Evolutionary conservation across 2,888 invertebrate species (phyloP), one percentile per base, ranked within the genome.

Genomic region (Xylocampa areola): DNA sequence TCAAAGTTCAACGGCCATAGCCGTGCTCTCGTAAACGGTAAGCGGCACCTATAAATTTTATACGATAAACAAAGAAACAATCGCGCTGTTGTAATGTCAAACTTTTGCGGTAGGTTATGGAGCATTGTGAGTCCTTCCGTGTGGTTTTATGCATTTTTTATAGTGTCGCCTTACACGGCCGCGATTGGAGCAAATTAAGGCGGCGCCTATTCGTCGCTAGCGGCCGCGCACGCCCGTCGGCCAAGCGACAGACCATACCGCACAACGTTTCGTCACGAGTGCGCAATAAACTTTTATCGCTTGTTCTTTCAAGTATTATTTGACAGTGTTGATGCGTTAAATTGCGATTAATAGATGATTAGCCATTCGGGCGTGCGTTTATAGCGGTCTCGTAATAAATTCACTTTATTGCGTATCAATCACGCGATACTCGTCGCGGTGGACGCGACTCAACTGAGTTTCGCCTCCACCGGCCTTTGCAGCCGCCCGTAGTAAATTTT

Each of bases 61-160:
- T 88, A 85, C 86, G 85, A 89, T 89, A 92, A 91, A 92, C 92
- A 93, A 88, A 88, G 91, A 89, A 91, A 90, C 89, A 89, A 89
- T 90, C 84, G 83, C 62, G 62, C 66, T 68, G 76, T 79, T 82
- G 81, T 88, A 85, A 89, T 89, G 85, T 87, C 88, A 88, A 88
- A 86, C 81, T 86, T 90, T 92, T 89, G 91, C 81, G 89, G 88
- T 88, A 91, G 90, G 88, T 88, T 91, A 87, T 86, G 85, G 84
- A 77, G 79, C 73, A 81, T 86, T 86, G 85, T 82, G 71, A 79
- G 75, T 82, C 80, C 85, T 91, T 92, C 90, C 90, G 72, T 72
- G 67, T 79, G 64, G 68, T 61, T 68, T 73, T 71, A 76, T 72
- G 69, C 72, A 72, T 63, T 74, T 78, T 73, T 76, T 73, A 79